These are phyloP conservation scores for Lissonota sp. DNA, from an alignment of 2,888 invertebrate genomes.

Conservation along the genomic window DNA sequence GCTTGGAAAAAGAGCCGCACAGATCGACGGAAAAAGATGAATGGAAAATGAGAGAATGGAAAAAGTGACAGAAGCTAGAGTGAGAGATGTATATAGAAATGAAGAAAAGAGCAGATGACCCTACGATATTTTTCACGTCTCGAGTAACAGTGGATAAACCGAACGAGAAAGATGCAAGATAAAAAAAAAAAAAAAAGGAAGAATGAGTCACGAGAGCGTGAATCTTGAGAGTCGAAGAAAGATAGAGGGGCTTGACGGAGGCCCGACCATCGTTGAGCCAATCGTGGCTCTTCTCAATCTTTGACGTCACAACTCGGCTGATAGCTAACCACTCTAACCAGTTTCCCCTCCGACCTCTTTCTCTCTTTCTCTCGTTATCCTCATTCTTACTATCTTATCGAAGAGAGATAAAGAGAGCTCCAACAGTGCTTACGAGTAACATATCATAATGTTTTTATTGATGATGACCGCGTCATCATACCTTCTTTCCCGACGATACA, in stretches of 20 bases:
- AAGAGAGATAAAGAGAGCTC: slow-evolving; percentile 42
- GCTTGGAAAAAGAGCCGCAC: slow-evolving; percentile 2
- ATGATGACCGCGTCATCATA: background rate
- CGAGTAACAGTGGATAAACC: background rate
- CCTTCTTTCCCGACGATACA: background rate
- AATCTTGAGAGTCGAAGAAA: background rate
- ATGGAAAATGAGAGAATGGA: slow-evolving; percentile 1
- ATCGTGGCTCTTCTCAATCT: slow-evolving; percentile 64
- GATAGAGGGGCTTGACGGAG: slow-evolving; percentile 75
- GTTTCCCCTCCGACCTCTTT: slow-evolving; percentile 3
- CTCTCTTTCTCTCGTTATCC: slow-evolving; percentile 18
- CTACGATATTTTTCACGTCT: slow-evolving; percentile 26
- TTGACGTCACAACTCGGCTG: slow-evolving; percentile 74
- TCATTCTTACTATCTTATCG: slow-evolving; percentile 31
- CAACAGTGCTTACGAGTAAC: background rate
- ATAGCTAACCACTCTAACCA: slow-evolving; percentile 46
- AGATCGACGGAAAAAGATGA: background rate
- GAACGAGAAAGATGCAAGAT: background rate
- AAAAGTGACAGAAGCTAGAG: background rate
- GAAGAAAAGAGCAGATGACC: slow-evolving; percentile 45
- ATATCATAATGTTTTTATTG: background rate
- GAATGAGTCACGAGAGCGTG: background rate
- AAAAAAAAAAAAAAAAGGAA: background rate
- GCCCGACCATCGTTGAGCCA: slow-evolving; percentile 75
- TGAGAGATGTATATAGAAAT: slow-evolving; percentile 21